Percentiles rank a stretch among this genome's conserved stretches.
phyloP scores from a whole-genome alignment of 2,888 invertebrate species.

The Pyrrhia umbra region DNA sequence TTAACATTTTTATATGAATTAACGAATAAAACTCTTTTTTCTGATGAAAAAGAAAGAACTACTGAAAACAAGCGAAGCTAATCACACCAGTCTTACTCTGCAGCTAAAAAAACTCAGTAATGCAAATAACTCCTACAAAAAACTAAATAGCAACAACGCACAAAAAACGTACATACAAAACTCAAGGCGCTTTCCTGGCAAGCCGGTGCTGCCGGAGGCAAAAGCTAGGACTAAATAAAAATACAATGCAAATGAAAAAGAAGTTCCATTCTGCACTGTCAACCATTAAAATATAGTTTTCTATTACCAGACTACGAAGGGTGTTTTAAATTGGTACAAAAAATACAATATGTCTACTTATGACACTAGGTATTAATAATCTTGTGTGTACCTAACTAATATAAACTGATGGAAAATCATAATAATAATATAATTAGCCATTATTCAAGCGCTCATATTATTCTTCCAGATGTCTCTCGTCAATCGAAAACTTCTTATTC shows the following conservation, averaged over 20 bases:
- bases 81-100: conserved; percentile 31
- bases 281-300: background rate
- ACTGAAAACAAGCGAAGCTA: conserved; percentile 25
- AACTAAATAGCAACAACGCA: conserved; percentile 50
- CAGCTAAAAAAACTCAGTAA: conserved; percentile 20
- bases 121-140: conserved; percentile 39
- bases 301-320: no score
- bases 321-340: no score
- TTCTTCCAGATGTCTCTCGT: no score
- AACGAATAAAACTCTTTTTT: no score
- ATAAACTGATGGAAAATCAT: no score
- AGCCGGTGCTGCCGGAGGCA: conserved; percentile 40
- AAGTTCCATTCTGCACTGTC: background rate
- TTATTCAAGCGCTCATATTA: no score
- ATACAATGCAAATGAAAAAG: conserved; percentile 4
- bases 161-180: conserved; percentile 42
- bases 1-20: no score
- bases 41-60: background rate
- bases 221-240: conserved; percentile 30
- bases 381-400: no score
- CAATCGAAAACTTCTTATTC: no score
- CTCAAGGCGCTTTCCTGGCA: conserved; percentile 38
- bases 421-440: no score
- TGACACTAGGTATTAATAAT: no score
- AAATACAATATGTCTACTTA: no score